Conservation (phyloP, 1,140 invertebrate genomes). For the Aphaenogaster floridana region DNA sequence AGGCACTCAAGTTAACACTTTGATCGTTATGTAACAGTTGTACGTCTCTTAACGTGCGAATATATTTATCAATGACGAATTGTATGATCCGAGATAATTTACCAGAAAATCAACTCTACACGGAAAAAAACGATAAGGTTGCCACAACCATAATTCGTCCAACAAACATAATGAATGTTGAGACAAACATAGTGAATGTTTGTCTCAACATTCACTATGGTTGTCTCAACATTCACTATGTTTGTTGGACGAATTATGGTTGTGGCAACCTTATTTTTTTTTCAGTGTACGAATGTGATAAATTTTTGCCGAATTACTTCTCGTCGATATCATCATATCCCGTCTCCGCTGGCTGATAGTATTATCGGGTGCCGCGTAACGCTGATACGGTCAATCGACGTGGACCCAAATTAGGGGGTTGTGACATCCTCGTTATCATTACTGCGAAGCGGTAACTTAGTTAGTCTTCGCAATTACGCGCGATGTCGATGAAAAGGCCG, state of each 20-base stretch:
- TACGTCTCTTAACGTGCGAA: neutral
- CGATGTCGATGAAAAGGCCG: slow-evolving; percentile 64
- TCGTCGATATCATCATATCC: neutral
- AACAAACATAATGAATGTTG: no score
- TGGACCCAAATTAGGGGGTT: slow-evolving; percentile 71
- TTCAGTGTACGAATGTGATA: neutral
- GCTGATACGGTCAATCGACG: slow-evolving; percentile 55
- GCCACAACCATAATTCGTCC: no score
- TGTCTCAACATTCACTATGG: no score
- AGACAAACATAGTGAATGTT: no score
- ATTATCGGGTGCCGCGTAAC: slow-evolving; percentile 38
- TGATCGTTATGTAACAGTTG: neutral
- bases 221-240: no score
- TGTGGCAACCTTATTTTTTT: no score
- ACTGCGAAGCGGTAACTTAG: slow-evolving; percentile 72
- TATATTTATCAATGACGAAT: neutral
- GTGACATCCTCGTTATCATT: slow-evolving; percentile 74
- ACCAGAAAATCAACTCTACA: neutral
- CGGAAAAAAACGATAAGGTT: no score
- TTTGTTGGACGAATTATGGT: no score
- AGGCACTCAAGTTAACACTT: neutral
- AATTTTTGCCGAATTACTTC: neutral
- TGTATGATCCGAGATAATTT: neutral
- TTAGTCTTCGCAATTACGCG: slow-evolving; percentile 78
- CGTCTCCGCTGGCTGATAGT: slow-evolving; percentile 21